Base-by-base conservation (phyloP, 2,113 vertebrate genomes). In the Phyllostomus hastatus region DNA sequence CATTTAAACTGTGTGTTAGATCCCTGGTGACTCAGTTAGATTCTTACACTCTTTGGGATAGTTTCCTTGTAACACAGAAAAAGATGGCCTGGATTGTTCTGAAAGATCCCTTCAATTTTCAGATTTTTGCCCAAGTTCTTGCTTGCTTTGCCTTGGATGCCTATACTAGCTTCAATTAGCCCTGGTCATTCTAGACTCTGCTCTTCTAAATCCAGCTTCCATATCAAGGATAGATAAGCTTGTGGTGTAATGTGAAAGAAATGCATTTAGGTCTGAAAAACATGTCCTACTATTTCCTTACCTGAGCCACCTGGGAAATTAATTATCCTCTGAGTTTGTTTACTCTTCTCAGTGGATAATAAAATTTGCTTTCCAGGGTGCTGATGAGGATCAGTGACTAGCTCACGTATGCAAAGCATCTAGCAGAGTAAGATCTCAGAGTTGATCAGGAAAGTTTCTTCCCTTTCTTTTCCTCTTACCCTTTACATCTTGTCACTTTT, bases 261-360 rank as follows among this genome's bases (percentile, higher is more conserved):
- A 80, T 5, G 17, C 69, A 54, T 90, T 94, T 92, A 69, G n/a
- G 80, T 96, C 35, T 79, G 86, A 82, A 94, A 78, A 73, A 46
- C n/a, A 52, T 48, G 48, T 79, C 87, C 28, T 95, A 43, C 15
- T 96, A n/a, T 94, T 96, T 95, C 83, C 50, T 91, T 88, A 86
- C 81, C 15, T 41, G 69, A 67, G 57, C 66, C 76, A 59, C 70
- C 78, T 66, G 50, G 67, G 64, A 88, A 90, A 59, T 88, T 84
- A 90, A 86, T 95, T 94, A 83, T 84, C 57, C 33, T 78, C n/a
- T 78, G 64, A 70, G 11, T 88, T 41, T 90, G 41, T 75, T 96
- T 89, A 81, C 69, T 76, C 3, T 46, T 59, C 64, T 46, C 64
- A 50, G 83, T 57, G 78, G 78, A 95, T 93, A 93, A 78, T 92